A percentile compares a stretch with the other conserved stretches of the same genome.
Conservation (phyloP, 2,888 invertebrate genomes). For the Teleogryllus oceanicus region DNA sequence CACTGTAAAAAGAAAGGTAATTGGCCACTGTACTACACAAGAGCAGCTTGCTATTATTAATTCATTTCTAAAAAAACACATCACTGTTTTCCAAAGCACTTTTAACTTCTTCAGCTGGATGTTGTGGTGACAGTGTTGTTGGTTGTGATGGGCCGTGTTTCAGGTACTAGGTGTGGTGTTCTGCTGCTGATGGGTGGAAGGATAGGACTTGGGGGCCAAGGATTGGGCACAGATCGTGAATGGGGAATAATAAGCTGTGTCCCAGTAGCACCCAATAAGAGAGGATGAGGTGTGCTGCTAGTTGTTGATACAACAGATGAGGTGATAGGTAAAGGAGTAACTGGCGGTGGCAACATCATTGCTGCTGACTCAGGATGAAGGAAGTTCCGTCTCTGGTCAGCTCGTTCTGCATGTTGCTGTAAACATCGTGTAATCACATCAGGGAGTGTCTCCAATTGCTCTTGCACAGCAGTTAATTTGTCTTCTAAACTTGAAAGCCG, state of each 20-base stretch:
- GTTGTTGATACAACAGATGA: conserved; percentile 18
- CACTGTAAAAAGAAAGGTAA: not conserved
- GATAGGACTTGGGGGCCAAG: conserved; percentile 77
- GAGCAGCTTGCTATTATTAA: not conserved
- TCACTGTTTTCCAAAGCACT: conserved; percentile 3
- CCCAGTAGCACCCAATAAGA: conserved; percentile 24
- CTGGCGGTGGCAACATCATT: conserved; percentile 45
- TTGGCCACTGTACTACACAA: not conserved
- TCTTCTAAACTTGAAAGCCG: conserved; percentile 90
- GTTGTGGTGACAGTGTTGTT: conserved; percentile 26
- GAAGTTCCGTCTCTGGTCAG: conserved; percentile 79
- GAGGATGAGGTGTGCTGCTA: conserved; percentile 12
- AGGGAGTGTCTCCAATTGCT: conserved; percentile 79
- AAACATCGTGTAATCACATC: conserved; percentile 64
- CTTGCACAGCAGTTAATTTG: conserved; percentile 80
- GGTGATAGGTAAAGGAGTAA: conserved; percentile 44
- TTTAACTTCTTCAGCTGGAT: conserved; percentile 33
- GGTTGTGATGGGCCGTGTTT: conserved; percentile 43
- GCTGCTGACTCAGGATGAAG: conserved; percentile 80
- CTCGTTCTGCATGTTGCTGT: conserved; percentile 66
- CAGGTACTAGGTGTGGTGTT: conserved; percentile 69
- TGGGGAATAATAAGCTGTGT: conserved; percentile 45
- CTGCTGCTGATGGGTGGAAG: conserved; percentile 67
- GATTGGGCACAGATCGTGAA: conserved; percentile 58
- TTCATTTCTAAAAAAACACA: not conserved